Evolutionary conservation across 2,797 vertebrate species (phyloP), one percentile per base, ranked within the genome.

Genomic region (Falco peregrinus): DNA sequence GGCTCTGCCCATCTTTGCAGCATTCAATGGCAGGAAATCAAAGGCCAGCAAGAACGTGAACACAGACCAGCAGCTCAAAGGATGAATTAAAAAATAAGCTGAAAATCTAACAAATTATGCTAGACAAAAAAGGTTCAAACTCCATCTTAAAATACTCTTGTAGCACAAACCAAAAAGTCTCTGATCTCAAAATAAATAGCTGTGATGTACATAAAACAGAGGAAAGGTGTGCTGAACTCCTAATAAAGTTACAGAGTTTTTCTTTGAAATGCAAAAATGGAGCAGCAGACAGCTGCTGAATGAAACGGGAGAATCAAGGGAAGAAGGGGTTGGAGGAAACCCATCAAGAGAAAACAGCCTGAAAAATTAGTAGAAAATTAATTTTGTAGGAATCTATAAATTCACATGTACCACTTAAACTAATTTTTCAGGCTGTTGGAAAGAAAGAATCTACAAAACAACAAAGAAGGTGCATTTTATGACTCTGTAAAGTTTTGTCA

Each of bases 191-290:
- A 85, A 54, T 7, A 43, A 82, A 50, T 2, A 24, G 60, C 19
- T 10, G 43, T 9, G 41, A 29, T 26, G 16, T 2, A 59, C 0
- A 0, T 16, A 19, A 54, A 41, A 39, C 22, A 60, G 56, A 31
- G 41, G 39, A 51, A 70, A 28, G 35, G 31, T 10, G 24, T 14
- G 20, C 37, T 53, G 13, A 35, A 54, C 26, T 31, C 24, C 25
- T 53, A 18, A 26, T 17, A 17, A 10, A 28, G 19, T n/a, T 15
- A 56, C 18, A 61, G 43, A 17, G 9, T 56, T 56, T 54, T 48
- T 37, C 47, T 22, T 39, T 67, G 20, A 74, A 67, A 39, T 4
- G 8, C 28, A 56, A 39, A 50, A 39, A 39, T 22, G 18, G 16
- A 73, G 60, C 22, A 73, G 73, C 37, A 53, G 17, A n/a, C 19